Evolutionary conservation across 2,113 vertebrate species (phyloP).

Genomic region (Pseudolaguvia tuberculata): DNA sequence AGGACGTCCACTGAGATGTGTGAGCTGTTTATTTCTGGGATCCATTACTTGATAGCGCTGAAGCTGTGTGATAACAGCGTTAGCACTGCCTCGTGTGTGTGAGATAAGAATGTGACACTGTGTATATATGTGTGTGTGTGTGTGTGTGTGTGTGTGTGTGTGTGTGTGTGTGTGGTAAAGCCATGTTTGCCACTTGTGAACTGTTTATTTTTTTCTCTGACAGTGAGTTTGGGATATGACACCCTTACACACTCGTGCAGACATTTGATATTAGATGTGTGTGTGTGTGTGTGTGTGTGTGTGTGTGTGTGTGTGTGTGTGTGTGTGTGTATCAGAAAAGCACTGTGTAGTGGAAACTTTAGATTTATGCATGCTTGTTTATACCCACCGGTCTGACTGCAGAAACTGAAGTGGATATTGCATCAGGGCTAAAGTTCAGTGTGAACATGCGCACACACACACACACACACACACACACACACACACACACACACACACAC

Average conservation of each 20-base stretch:
- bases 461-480: constrained; percentile 4
- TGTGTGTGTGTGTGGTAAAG: neutral
- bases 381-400: constrained; percentile 9
- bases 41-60: constrained; percentile 29
- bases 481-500: constrained; percentile 1
- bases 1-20: constrained; percentile 12
- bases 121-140: neutral
- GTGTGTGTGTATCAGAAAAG: neutral
- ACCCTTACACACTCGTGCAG: neutral
- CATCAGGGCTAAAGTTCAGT: constrained; percentile 19
- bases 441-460: neutral
- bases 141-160: constrained; percentile 20
- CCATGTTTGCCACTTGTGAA: constrained; percentile 29
- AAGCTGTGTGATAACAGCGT: constrained; percentile 24
- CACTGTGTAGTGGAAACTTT: neutral
- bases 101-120: constrained; percentile 25
- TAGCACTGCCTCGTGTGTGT: constrained; percentile 12
- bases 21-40: constrained; percentile 14
- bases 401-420: constrained; percentile 12
- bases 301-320: too few species aligned
- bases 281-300: neutral
- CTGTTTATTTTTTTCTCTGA: neutral
- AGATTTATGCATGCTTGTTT: constrained; percentile 12
- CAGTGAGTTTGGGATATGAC: constrained; percentile 18
- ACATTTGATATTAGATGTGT: constrained; percentile 8